Evolutionary conservation across 2,113 vertebrate species (phyloP).

Genomic region (Oostethus manadensis): DNA sequence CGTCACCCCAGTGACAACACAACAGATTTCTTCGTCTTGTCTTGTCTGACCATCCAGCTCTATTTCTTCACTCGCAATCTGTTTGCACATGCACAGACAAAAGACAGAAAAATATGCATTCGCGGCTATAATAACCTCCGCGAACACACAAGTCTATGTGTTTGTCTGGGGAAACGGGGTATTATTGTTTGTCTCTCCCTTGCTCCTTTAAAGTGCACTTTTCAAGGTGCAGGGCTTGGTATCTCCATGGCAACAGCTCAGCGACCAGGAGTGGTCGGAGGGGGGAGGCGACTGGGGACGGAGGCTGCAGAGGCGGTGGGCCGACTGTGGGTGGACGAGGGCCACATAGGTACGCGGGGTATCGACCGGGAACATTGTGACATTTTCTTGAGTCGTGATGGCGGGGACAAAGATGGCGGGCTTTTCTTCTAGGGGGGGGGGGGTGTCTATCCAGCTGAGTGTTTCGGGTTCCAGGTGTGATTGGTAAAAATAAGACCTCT

Average conservation of each 20-base stretch:
- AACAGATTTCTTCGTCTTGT: constrained; percentile 41
- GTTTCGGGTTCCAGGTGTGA: constrained; percentile 35
- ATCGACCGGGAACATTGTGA: constrained; percentile 42
- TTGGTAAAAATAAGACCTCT: constrained; percentile 54
- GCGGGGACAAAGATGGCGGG: constrained; percentile 26
- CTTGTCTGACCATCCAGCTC: constrained; percentile 40
- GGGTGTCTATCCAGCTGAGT: constrained; percentile 15
- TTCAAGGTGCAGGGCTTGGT: constrained; percentile 76
- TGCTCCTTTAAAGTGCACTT: constrained; percentile 69
- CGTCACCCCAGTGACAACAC: constrained; percentile 12
- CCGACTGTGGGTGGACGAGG: constrained; percentile 10
- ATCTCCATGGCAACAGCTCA: constrained; percentile 74
- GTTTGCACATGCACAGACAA: constrained; percentile 55
- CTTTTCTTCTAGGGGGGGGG: constrained; percentile 9
- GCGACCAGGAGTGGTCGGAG: constrained; percentile 48
- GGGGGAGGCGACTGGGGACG: constrained; percentile 25
- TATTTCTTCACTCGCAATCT: constrained; percentile 55
- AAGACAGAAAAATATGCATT: constrained; percentile 38
- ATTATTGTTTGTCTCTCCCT: constrained; percentile 62
- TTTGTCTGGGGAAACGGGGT: constrained; percentile 57
- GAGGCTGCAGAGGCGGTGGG: constrained; percentile 9
- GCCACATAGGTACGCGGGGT: constrained; percentile 28
- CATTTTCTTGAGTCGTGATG: constrained; percentile 33
- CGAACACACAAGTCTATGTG: constrained; percentile 29
- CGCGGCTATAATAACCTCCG: constrained; percentile 53